Evolutionary conservation across 2,113 vertebrate species (phyloP).

Genomic region (Anas platyrhynchos): DNA sequence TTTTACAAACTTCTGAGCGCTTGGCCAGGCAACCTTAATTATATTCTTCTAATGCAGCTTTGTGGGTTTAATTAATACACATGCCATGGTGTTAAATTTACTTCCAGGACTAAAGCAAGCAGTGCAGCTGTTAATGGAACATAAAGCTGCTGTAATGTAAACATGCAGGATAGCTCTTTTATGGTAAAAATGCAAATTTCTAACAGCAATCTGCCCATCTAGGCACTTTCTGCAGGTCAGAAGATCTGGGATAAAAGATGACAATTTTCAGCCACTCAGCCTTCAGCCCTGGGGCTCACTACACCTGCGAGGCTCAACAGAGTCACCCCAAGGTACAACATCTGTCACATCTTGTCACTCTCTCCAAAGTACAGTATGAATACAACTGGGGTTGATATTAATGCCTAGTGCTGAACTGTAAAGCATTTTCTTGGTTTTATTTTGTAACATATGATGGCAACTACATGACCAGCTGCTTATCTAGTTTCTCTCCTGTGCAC

Average conservation of each 20-base stretch:
- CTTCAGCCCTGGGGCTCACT: neutral
- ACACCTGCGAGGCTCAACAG: neutral
- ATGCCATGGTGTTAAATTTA: neutral
- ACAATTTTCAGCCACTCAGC: neutral
- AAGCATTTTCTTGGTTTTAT: neutral
- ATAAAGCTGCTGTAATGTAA: neutral
- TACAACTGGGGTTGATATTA: neutral
- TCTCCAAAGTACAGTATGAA: neutral
- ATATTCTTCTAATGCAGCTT: neutral
- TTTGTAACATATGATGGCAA: neutral
- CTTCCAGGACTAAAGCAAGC: neutral
- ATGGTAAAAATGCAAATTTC: neutral
- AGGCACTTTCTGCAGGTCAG: neutral
- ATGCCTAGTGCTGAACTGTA: neutral
- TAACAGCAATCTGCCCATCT: neutral
- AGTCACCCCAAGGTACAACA: neutral
- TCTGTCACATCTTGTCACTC: neutral
- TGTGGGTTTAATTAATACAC: slow-evolving; percentile 1
- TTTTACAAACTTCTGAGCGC: neutral
- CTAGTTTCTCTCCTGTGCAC: neutral
- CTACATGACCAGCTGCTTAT: neutral
- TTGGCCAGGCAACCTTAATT: neutral
- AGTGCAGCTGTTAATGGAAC: neutral
- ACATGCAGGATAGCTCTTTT: neutral
- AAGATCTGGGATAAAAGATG: neutral